phyloP scores from a whole-genome alignment of 2,888 invertebrate genomes.

The Serrognathus titanus region DNA sequence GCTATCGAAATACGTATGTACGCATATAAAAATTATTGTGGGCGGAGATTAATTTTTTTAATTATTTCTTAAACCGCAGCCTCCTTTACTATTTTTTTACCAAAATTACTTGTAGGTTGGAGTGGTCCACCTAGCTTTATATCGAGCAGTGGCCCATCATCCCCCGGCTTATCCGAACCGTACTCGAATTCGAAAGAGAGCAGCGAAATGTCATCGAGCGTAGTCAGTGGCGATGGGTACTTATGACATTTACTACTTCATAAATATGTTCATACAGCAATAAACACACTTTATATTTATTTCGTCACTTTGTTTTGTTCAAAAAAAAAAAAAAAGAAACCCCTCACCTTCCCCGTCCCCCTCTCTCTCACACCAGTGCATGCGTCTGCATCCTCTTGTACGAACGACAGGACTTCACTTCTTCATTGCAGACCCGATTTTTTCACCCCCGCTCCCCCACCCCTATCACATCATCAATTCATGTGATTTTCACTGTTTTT shows the following conservation, averaged over 20 bases:
- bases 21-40: too few species aligned
- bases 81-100: too few species aligned
- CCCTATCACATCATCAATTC: constrained; percentile 2
- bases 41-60: too few species aligned
- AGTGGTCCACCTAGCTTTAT: constrained; percentile 82
- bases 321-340: too few species aligned
- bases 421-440: too few species aligned
- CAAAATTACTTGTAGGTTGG: constrained; percentile 57
- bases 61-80: too few species aligned
- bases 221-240: constrained; percentile 63
- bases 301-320: constrained; percentile 19
- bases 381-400: too few species aligned
- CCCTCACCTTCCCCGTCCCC: not conserved
- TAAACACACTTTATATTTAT: constrained; percentile 18
- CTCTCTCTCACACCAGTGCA: not conserved
- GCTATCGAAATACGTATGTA: too few species aligned
- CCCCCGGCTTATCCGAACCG: constrained; percentile 63
- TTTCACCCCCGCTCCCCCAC: not conserved
- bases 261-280: constrained; percentile 15
- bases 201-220: constrained; percentile 59
- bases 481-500: constrained; percentile 22
- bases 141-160: constrained; percentile 79
- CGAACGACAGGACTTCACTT: too few species aligned
- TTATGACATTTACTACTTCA: constrained; percentile 23
- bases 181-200: constrained; percentile 57